Base-by-base conservation (phyloP, 2,888 invertebrate species). In the Theretra japonica region DNA sequence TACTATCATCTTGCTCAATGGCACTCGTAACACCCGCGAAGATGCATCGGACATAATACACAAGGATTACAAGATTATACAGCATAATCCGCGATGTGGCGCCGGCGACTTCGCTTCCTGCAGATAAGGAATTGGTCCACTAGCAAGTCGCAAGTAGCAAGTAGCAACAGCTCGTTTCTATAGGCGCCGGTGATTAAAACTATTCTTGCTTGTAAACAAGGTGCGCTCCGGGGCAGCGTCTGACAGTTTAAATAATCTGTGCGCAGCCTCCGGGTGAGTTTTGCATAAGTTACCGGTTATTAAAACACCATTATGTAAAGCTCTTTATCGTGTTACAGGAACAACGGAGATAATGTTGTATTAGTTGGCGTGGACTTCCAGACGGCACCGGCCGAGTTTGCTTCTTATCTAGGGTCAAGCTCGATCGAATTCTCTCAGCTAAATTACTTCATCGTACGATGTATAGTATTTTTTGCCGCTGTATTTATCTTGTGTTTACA, bases 21-120 rank as follows among this genome's bases (percentile, higher is more conserved):
- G 57, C 23, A 65, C 21, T 48, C 65, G 48, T 65, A 48, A 48
- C 48, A 48, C 41, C 65, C 23, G 65, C 65, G 65, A 48, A 65
- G 41, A 30, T 65, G 30, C 53, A 57, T 71, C 62, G 33, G 60
- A 70, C 73, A 74, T 73, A 75, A 71, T 73, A 80, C 82, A 85
- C 82, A 85, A 86, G 85, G 82, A 77, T 75, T 81, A 82, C 77
- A 76, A 82, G 84, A 90, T 89, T 88, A 91, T 83, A 82, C 77
- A 77, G 79, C 80, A 75, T 87, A 86, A 91, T 88, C 89, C 87
- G 88, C 88, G 83, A 86, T 85, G 86, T 79, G 89, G 87, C 90
- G 87, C 87, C 87, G 86, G 84, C 87, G 83, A 83, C 85, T 83
- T 80, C 82, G 84, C 88, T 92, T 94, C 94, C 93, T 92, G 92